Base-by-base conservation (phyloP, 2,888 invertebrate species). In the Clusia tigrina region DNA sequence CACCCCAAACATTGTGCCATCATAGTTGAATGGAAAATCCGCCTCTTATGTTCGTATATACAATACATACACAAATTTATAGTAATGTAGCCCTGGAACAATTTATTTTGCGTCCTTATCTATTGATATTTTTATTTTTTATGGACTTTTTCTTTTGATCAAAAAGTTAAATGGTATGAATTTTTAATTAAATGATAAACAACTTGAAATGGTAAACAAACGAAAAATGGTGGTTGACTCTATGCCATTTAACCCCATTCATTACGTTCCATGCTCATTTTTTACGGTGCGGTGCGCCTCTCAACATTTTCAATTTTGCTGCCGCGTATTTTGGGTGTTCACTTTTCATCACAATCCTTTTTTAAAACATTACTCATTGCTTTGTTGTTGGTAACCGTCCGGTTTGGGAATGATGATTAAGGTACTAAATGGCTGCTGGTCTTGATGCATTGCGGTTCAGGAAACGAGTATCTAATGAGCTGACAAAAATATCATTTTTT, bases 401-500 rank as follows among this genome's bases (percentile, higher is more conserved):
- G 46, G 55, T 61, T 54, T 51, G 18, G 25, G 55, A n/a, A 56
- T 42, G 22, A 46, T 60, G 61, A 63, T 66, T 71, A 73, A 66
- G 64, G 55, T 59, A 38, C 55, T 59, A 64, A 67, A 70, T 66
- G 58, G 63, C 63, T 46, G 9, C 23, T 52, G 38, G 38, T 46
- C 25, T 54, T 25, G 18, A 25, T 32, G 32, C 32, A 12, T 32
- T 12, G 32, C 12, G 6, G 6, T 32, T 32, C n/a, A n/a, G n/a
- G n/a, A n/a, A n/a, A 12, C 32, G n/a, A 10, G n/a, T 15, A 42
- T 70, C 70, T 70, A 72, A 69, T 71, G 71, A 72, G 69, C 72
- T 72, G 70, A 67, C 69, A 71, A 69, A 69, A 63, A 72, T 64
- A 55, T 69, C 63, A 72, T 72, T 70, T 69, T 69, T 66, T 70